Evolutionary conservation across 2,888 invertebrate species (phyloP).

Genomic region (Ormyrus labotus): DNA sequence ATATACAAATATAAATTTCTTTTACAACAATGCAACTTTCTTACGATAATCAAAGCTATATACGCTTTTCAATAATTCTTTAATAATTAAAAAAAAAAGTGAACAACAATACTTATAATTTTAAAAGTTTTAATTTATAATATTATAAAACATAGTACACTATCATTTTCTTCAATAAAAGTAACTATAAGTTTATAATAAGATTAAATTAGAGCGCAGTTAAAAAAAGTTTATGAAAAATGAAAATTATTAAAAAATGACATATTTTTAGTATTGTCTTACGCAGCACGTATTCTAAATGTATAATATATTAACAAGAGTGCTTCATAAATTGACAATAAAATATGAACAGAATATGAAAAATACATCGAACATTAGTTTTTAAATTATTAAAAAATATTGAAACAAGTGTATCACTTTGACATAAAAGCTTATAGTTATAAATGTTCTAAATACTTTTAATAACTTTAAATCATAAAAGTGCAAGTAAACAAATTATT

Average conservation of each 20-base stretch:
- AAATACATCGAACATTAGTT: not conserved
- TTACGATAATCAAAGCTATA: constrained; percentile 10
- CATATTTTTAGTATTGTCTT: constrained; percentile 35
- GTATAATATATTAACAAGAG: constrained; percentile 18
- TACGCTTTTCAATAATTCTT: constrained; percentile 29
- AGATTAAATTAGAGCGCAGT: too few species aligned
- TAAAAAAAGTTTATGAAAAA: constrained; percentile 34
- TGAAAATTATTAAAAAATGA: constrained; percentile 15
- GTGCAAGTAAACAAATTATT: constrained; percentile 1
- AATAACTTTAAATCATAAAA: constrained; percentile 19
- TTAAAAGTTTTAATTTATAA: too few species aligned
- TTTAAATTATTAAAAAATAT: constrained; percentile 32
- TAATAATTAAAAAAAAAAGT: constrained; percentile 27
- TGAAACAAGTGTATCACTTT: constrained; percentile 11
- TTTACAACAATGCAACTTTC: constrained; percentile 28
- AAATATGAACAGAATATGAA: constrained; percentile 6
- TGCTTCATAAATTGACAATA: constrained; percentile 1
- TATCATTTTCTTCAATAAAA: too few species aligned
- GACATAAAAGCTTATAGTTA: not conserved
- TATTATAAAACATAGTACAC: too few species aligned
- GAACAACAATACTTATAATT: too few species aligned
- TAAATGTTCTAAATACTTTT: constrained; percentile 18
- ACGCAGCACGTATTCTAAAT: constrained; percentile 32
- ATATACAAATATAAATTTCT: constrained; percentile 26
- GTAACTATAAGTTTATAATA: too few species aligned